Evolutionary conservation across 2,888 invertebrate genomes (phyloP).

Genomic region (Orthosia incerta): DNA sequence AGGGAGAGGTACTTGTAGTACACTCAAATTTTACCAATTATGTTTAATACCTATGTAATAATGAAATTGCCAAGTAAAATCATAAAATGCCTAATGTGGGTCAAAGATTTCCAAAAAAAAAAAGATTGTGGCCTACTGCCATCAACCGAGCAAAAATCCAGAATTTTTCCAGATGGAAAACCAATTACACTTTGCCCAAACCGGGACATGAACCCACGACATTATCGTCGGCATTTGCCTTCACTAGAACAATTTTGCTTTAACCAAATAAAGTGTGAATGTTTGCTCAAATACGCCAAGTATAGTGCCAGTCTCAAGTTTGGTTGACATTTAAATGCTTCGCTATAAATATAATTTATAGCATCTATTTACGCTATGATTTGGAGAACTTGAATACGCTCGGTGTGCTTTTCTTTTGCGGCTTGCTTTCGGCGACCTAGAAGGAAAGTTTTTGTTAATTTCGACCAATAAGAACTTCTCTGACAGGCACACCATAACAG

Average conservation of each 20-base stretch:
- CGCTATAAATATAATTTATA: constrained; percentile 48
- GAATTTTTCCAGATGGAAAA: neutral
- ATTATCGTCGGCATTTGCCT: neutral
- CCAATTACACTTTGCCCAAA: neutral
- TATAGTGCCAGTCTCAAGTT: constrained; percentile 43
- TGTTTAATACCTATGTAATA: too few species aligned
- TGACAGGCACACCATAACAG: too few species aligned
- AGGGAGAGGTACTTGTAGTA: neutral
- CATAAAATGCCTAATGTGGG: too few species aligned
- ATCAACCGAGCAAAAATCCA: neutral
- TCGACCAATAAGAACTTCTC: too few species aligned
- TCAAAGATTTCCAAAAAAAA: too few species aligned
- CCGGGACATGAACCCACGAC: neutral
- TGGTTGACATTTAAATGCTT: constrained; percentile 51
- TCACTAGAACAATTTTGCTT: neutral
- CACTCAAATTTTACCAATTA: neutral
- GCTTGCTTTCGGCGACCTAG: constrained; percentile 92
- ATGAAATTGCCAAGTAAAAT: too few species aligned
- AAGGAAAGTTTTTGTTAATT: constrained; percentile 64
- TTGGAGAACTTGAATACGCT: constrained; percentile 93
- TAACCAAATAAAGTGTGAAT: neutral
- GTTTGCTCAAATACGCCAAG: neutral
- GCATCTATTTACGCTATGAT: constrained; percentile 79
- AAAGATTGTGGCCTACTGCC: neutral
- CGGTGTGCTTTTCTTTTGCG: constrained; percentile 91